These are phyloP conservation scores for Drepana arcuata DNA, from an alignment of 1,140 invertebrate genomes.

Conservation along the genomic window DNA sequence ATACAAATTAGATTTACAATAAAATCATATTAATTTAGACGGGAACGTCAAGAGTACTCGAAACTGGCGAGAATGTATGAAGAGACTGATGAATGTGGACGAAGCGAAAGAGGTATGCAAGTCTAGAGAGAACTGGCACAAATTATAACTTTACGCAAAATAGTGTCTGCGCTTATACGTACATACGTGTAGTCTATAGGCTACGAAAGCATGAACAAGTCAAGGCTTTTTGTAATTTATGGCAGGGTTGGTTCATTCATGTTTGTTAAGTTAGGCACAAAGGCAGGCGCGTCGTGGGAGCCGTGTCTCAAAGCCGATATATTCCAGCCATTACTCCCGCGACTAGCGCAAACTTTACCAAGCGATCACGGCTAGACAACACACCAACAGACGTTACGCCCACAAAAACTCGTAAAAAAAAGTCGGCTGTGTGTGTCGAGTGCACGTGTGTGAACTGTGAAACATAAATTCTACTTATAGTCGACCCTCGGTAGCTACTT, in stretches of 20 bases:
- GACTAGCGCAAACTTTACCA: slow-evolving; percentile 39
- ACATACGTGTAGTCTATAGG: background rate
- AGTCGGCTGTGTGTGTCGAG: slow-evolving; percentile 30
- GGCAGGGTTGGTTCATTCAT: slow-evolving; percentile 10
- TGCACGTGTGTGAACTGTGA: slow-evolving; percentile 41
- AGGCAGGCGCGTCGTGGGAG: slow-evolving; percentile 17
- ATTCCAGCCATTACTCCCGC: slow-evolving; percentile 35
- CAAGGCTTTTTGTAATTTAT: slow-evolving; percentile 1
- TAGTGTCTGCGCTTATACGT: too few relatives aligned
- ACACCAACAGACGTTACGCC: slow-evolving; percentile 37
- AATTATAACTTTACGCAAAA: too few relatives aligned
- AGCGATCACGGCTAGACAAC: slow-evolving; percentile 39
- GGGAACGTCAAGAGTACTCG: too few relatives aligned
- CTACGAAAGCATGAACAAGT: slow-evolving; percentile 1
- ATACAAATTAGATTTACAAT: too few relatives aligned
- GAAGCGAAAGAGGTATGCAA: too few relatives aligned
- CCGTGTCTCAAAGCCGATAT: slow-evolving; percentile 27
- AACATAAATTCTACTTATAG: slow-evolving; percentile 36
- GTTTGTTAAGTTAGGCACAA: slow-evolving; percentile 21
- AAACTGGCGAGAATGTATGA: too few relatives aligned
- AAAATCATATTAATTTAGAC: too few relatives aligned
- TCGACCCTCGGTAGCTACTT: slow-evolving; percentile 61
- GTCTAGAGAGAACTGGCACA: too few relatives aligned
- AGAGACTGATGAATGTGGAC: too few relatives aligned
- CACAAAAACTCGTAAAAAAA: slow-evolving; percentile 51